Evolutionary conservation across 1,140 invertebrate species (phyloP).

Genomic region (Bombus huntii): DNA sequence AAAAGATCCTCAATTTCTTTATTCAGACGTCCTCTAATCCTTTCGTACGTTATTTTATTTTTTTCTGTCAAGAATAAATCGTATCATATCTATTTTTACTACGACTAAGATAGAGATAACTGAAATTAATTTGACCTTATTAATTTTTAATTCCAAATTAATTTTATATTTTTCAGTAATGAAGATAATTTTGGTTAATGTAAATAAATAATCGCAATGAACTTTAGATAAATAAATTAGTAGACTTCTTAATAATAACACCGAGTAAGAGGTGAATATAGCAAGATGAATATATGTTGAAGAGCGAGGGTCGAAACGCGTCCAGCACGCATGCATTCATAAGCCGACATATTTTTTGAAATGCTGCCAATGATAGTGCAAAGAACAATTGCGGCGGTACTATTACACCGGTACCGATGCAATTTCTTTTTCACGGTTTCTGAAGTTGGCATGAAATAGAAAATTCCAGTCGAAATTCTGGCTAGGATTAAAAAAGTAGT

Average conservation of each 20-base stretch:
- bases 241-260: too few species aligned
- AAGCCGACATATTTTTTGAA: constrained; percentile 24
- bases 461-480: constrained; percentile 15
- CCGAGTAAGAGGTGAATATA: too few species aligned
- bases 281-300: neutral
- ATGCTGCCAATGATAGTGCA: constrained; percentile 21
- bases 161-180: neutral
- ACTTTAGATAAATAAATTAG: neutral
- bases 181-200: neutral
- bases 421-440: constrained; percentile 25
- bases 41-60: too few species aligned
- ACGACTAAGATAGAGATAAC: too few species aligned
- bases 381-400: constrained; percentile 18
- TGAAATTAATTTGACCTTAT: too few species aligned
- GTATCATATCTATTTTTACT: too few species aligned
- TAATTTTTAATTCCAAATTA: neutral
- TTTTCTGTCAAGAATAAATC: too few species aligned
- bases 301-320: too few species aligned
- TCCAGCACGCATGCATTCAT: too few species aligned
- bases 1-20: too few species aligned
- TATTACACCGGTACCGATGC: constrained; percentile 16
- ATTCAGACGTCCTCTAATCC: too few species aligned
- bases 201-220: neutral
- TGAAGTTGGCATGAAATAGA: constrained; percentile 8
- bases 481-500: constrained; percentile 18